Conservation (phyloP, 2,113 vertebrate genomes). For the Rhinoptilus africanus region DNA sequence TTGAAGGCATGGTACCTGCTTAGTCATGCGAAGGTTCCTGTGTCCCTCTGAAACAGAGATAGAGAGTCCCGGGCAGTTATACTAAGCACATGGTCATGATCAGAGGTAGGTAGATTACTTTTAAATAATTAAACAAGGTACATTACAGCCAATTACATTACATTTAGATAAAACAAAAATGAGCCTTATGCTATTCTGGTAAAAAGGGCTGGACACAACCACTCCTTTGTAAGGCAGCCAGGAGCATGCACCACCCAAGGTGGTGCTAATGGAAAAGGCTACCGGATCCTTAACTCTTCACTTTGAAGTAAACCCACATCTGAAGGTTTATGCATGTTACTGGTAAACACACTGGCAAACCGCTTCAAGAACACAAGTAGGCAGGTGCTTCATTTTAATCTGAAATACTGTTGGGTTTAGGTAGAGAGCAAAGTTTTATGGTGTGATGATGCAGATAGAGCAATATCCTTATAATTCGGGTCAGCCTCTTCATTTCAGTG, state of each 20-base stretch:
- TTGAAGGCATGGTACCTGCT: constrained; percentile 87
- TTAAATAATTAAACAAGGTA: constrained; percentile 33
- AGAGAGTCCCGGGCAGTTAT: constrained; percentile 76
- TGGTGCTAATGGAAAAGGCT: neutral
- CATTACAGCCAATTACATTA: constrained; percentile 39
- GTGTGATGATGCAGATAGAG: neutral
- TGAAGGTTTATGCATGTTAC: neutral
- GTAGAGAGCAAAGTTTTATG: neutral
- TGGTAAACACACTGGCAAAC: neutral
- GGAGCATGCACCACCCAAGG: neutral
- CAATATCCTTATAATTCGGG: neutral
- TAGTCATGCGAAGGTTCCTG: constrained; percentile 91
- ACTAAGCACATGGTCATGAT: constrained; percentile 32
- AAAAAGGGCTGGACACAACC: neutral
- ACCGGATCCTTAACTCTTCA: neutral
- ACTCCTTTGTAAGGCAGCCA: neutral
- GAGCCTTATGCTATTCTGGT: neutral
- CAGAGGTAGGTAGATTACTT: constrained; percentile 24
- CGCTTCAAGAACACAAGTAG: neutral
- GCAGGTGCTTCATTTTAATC: neutral
- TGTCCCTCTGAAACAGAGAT: constrained; percentile 96
- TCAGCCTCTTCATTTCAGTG: neutral
- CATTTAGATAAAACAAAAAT: neutral
- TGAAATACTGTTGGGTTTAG: neutral
- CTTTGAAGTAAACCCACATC: neutral